phyloP scores from a whole-genome alignment of 2,113 vertebrate genomes.

The Rhinoderma darwinii region DNA sequence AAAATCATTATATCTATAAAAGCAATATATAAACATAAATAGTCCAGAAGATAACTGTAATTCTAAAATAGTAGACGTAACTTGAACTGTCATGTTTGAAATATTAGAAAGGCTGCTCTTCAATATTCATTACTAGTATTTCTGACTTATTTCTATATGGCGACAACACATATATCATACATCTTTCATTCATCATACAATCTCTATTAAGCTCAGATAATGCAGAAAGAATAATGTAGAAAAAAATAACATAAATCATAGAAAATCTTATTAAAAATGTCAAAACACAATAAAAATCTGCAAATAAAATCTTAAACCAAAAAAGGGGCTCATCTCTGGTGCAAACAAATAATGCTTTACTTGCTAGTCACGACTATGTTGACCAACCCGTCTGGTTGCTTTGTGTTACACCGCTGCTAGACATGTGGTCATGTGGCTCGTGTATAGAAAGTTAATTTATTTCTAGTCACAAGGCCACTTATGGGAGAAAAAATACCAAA shows the following conservation, averaged over 20 bases:
- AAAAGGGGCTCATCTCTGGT: not conserved
- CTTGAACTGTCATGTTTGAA: not conserved
- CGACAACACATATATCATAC: not conserved
- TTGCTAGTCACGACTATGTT: not conserved
- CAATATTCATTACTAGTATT: constrained; percentile 1
- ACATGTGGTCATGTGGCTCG: too few relatives aligned
- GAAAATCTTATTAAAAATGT: not conserved
- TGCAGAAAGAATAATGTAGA: not conserved
- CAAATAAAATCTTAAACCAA: not conserved
- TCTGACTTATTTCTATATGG: not conserved
- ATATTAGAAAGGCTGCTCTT: constrained; percentile 12
- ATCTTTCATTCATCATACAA: constrained; percentile 4
- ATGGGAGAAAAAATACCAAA: too few relatives aligned
- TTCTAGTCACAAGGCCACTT: too few relatives aligned
- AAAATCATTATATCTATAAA: not conserved
- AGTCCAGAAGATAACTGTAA: not conserved
- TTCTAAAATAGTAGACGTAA: constrained; percentile 7
- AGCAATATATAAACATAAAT: not conserved
- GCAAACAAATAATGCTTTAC: not conserved
- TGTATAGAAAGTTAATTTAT: too few relatives aligned
- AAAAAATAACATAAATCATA: constrained; percentile 7
- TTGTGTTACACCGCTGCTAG: not conserved
- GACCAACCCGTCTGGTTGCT: not conserved
- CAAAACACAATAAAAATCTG: not conserved
- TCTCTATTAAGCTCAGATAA: not conserved